These are phyloP conservation scores for Idaea biselata DNA, from an alignment of 2,888 invertebrate genomes.

Conservation along the genomic window DNA sequence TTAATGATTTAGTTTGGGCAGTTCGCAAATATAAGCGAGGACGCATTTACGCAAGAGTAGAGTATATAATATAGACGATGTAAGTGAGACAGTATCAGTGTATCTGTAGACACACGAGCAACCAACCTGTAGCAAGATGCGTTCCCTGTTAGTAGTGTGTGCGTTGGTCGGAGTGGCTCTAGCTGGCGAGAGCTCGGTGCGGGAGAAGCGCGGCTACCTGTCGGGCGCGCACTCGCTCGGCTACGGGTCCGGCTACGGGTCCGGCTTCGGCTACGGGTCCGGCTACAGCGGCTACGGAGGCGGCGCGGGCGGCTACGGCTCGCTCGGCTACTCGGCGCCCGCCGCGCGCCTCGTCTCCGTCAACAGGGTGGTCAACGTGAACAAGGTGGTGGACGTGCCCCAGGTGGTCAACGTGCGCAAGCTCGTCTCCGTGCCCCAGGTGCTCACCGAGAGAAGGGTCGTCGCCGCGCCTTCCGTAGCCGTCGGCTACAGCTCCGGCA, in stretches of 20 bases:
- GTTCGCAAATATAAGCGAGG: neutral
- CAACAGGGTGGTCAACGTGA: constrained; percentile 46
- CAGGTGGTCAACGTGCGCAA: constrained; percentile 46
- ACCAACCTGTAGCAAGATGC: constrained; percentile 37
- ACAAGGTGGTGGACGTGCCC: constrained; percentile 46
- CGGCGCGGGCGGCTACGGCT: neutral
- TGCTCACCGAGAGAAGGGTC: constrained; percentile 51
- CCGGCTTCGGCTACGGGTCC: constrained; percentile 23
- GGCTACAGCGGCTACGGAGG: constrained; percentile 15
- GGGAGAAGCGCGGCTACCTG: constrained; percentile 36
- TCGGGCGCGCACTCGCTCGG: constrained; percentile 18
- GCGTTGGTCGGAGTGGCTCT: constrained; percentile 16
- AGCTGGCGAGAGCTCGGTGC: constrained; percentile 9
- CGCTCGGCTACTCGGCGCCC: constrained; percentile 31
- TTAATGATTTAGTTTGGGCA: neutral
- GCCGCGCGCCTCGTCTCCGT: constrained; percentile 36
- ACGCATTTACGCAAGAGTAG: neutral
- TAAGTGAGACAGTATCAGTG: constrained; percentile 4
- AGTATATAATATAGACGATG: neutral
- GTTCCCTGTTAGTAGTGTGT: constrained; percentile 9
- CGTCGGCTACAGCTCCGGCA: constrained; percentile 11
- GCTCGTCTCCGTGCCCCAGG: constrained; percentile 52
- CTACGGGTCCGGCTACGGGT: constrained; percentile 23
- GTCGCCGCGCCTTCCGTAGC: constrained; percentile 36
- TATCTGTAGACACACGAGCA: constrained; percentile 18